These are phyloP conservation scores for Antidorcas marsupialis DNA, from an alignment of 2,113 vertebrate species.

Conservation along the genomic window DNA sequence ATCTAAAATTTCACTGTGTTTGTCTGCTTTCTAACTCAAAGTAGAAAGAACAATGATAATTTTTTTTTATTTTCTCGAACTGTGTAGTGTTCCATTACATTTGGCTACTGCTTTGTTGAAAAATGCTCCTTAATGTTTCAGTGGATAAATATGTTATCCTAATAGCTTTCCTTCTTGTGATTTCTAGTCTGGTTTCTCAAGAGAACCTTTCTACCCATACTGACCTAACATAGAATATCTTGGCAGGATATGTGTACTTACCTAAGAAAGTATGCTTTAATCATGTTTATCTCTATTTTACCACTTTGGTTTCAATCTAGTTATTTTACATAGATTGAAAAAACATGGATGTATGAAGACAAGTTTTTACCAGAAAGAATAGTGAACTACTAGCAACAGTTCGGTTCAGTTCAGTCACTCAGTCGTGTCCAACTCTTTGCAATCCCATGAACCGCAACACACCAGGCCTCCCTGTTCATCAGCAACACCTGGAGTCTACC, in stretches of 20 bases:
- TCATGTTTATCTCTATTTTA: neutral
- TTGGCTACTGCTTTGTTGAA: neutral
- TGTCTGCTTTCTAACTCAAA: neutral
- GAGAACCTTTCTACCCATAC: neutral
- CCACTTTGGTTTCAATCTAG: neutral
- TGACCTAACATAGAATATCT: neutral
- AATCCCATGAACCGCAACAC: neutral
- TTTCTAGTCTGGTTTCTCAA: neutral
- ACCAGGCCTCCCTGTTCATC: neutral
- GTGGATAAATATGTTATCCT: neutral
- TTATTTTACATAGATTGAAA: neutral
- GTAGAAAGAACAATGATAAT: neutral
- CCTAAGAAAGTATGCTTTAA: neutral
- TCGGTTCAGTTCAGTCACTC: neutral
- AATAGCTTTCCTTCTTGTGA: neutral
- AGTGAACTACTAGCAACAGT: neutral
- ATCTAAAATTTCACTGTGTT: neutral
- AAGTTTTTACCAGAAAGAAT: neutral
- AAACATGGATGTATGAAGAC: neutral
- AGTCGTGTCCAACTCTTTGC: neutral
- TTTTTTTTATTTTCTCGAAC: neutral
- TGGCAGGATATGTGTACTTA: neutral
- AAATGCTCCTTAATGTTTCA: neutral
- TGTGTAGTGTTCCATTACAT: neutral
- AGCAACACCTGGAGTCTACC: neutral